Evolutionary conservation across 2,797 vertebrate genomes (phyloP), one percentile per base, ranked within the genome.

Genomic region (Typhlichthys subterraneus): DNA sequence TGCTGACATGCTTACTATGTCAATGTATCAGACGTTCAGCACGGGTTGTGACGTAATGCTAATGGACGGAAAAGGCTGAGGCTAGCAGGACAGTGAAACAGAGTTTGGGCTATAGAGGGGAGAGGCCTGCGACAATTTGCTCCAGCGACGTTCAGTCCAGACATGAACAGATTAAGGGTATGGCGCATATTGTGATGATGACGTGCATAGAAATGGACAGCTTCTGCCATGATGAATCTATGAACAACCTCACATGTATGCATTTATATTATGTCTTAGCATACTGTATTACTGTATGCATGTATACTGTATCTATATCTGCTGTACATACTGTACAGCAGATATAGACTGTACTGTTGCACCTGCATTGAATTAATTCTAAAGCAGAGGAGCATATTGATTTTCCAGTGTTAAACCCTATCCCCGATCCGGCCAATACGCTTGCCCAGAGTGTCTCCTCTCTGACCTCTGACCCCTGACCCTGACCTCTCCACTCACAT

Each of bases 401-500:
- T 90, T 89, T 87, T 81, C 70, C 71, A 81, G 74, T 75, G 72
- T 80, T 76, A 75, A 80, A 81, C 74, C 67, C 65, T 69, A 46
- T 67, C 72, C 61, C 77, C 73, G 75, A 75, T 76, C 80, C 65
- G 72, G 78, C 70, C 59, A 29, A 4, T 54, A 69, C 70, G 81
- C 84, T 71, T 72, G 70, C 70, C 77, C 67, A 38, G 69, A 81
- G 65, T 68, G 72, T 87, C 77, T 80, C 65, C 78, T 83, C 72
- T 69, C 65, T 70, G 80, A 86, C 83, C 86, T 88, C 81, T 86
- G 85, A 61, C 77, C 84, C 60, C 63, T 85, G 79, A 86, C 84
- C 85, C 63, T 85, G 79, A 86, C 84, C 85, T 82, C 63, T 81
- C 82, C 70, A 78, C 80, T 86, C 75, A 79, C 58, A 53, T 70